These are phyloP conservation scores for Amazonetta brasiliensis DNA, from an alignment of 2,797 vertebrate species.

Conservation along the genomic window DNA sequence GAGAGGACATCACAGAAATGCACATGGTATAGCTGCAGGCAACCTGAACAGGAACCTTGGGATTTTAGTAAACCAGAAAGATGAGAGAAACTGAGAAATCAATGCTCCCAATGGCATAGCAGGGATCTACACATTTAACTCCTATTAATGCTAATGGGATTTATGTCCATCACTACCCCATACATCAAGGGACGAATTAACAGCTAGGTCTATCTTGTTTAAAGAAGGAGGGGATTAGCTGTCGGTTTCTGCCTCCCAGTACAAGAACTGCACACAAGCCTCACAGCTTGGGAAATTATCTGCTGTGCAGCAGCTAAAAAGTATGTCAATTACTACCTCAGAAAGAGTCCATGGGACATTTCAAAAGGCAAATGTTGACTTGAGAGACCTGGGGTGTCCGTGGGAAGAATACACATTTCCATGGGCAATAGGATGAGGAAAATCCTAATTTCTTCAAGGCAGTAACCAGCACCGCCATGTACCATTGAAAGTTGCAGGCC, in stretches of 20 bases:
- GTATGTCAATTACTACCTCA: neutral
- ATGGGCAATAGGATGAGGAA: neutral
- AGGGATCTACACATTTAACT: slow-evolving; percentile 35
- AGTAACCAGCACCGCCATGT: fast-evolving
- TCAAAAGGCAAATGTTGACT: neutral
- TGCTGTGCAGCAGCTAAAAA: neutral
- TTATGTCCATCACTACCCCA: slow-evolving; percentile 1
- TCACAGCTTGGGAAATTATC: neutral
- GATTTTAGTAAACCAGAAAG: neutral
- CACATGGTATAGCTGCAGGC: neutral
- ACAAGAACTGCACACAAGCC: neutral
- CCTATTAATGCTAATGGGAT: slow-evolving; percentile 41
- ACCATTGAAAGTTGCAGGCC: neutral
- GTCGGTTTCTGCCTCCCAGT: slow-evolving; percentile 6
- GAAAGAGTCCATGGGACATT: neutral
- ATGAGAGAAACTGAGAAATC: slow-evolving; percentile 19
- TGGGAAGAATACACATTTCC: neutral
- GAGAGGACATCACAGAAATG: neutral
- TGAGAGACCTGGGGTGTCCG: neutral
- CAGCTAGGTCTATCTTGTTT: slow-evolving; percentile 15
- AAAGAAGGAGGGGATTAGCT: slow-evolving; percentile 33
- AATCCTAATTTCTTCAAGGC: neutral
- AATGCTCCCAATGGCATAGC: neutral
- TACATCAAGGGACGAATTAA: slow-evolving; percentile 25
- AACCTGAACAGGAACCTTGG: neutral